Base-by-base conservation (phyloP, 2,888 invertebrate genomes). In the Lasioglossum pauxillum region DNA sequence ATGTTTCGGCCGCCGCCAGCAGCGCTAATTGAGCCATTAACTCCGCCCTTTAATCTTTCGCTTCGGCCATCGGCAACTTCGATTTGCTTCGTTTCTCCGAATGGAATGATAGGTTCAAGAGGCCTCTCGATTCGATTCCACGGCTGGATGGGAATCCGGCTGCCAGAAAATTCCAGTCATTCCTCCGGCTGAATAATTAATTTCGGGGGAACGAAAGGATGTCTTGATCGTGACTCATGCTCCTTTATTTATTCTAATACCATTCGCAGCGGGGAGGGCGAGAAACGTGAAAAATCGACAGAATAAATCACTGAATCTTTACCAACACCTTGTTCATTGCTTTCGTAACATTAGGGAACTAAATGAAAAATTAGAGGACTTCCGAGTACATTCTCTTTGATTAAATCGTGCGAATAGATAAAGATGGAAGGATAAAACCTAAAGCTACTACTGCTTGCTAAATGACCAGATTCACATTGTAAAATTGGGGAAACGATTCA, bases 11-110 rank as follows among this genome's bases (percentile, higher is more conserved):
- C 84, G 71, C 82, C 74, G 77, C 76, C 72, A 77, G 78, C 73
- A 57, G 85, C 85, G 87, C 87, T 91, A 91, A 91, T 91, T 90
- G 90, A 91, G 90, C 85, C 88, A 91, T 91, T 91, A 91, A 90
- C 88, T 88, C 83, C 82, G 82, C 87, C 86, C 90, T 90, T 91
- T 89, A 90, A 91, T 91, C 91, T 89, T 88, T 79, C 83, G 85
- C 80, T 82, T 89, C 85, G 87, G 80, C 83, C 80, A 80, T 84
- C 84, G 72, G 77, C 84, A 74, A 82, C 53, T 86, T 85, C 87
- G 88, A 87, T 88, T 90, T 90, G 86, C 87, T 88, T 72, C 84
- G 79, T 90, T 64, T 90, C 89, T 78, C 27, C 81, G 89, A 90
- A 90, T 38, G 5, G 75, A 74, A 77, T 80, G 75, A 73, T 90